Conservation (phyloP, 2,113 vertebrate genomes). For the Tragelaphus imberbis region DNA sequence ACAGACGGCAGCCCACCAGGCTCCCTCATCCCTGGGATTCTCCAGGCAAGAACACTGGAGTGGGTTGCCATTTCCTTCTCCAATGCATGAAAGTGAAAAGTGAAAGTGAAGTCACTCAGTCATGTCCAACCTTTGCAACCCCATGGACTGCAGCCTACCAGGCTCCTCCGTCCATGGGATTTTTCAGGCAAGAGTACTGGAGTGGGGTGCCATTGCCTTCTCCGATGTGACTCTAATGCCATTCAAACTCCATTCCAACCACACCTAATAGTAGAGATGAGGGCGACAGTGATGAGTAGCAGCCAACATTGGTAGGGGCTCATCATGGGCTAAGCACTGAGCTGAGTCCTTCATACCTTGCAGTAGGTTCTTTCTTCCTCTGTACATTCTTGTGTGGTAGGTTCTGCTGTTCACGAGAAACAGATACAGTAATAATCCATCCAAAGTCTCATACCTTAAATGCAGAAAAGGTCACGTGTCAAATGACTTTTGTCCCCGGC, state of each 20-base stretch:
- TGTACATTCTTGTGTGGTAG: not conserved
- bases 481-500: not conserved
- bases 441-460: not conserved
- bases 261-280: not conserved
- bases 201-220: no score
- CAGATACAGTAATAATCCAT: not conserved
- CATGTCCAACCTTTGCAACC: fast-evolving
- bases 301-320: not conserved
- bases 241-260: not conserved
- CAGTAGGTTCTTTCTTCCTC: not conserved
- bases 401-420: not conserved
- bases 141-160: no score
- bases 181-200: no score
- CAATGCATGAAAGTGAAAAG: no score
- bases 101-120: no score
- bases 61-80: no score
- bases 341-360: not conserved
- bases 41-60: no score
- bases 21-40: no score
- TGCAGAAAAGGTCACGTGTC: not conserved
- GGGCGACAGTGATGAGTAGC: not conserved
- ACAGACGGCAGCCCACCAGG: fast-evolving
- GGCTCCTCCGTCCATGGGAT: no score
- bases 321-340: not conserved
- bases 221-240: fast-evolving